Conservation (phyloP, 1,140 invertebrate genomes). For the Drosophila trapezifrons region DNA sequence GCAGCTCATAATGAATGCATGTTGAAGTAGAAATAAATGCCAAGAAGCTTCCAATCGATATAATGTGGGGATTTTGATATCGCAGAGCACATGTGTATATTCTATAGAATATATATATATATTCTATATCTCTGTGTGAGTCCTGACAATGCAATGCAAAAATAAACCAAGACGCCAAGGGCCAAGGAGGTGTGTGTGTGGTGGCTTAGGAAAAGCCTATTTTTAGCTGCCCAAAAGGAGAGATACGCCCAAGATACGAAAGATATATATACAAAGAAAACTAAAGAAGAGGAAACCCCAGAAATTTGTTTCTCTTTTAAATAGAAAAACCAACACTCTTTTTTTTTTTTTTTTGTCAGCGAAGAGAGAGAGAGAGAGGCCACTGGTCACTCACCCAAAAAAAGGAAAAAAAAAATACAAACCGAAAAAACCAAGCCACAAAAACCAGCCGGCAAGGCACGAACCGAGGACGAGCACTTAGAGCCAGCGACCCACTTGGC, state of each 20-base stretch:
- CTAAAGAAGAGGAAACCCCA: conserved; percentile 18
- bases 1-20: conserved; percentile 35
- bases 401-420: background rate
- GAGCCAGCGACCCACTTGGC: conserved; percentile 55
- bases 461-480: conserved; percentile 28
- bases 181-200: conserved; percentile 18
- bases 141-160: conserved; percentile 54
- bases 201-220: conserved; percentile 35
- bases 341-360: background rate
- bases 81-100: conserved; percentile 9
- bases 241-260: conserved; percentile 36
- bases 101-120: conserved; percentile 8
- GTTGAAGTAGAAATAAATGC: conserved; percentile 12
- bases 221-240: conserved; percentile 43
- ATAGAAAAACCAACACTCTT: conserved; percentile 32
- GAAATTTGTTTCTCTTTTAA: conserved; percentile 44
- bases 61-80: conserved; percentile 31
- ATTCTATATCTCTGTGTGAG: conserved; percentile 1
- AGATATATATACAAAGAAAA: conserved; percentile 7
- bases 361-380: background rate
- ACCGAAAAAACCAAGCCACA: conserved; percentile 2
- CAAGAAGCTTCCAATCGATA: conserved; percentile 85
- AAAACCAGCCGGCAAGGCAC: background rate
- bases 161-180: conserved; percentile 63
- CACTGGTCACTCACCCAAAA: conserved; percentile 46